Evolutionary conservation across 2,797 vertebrate genomes (phyloP), one percentile per base, ranked within the genome.

Genomic region (Acanthurus lineatus): DNA sequence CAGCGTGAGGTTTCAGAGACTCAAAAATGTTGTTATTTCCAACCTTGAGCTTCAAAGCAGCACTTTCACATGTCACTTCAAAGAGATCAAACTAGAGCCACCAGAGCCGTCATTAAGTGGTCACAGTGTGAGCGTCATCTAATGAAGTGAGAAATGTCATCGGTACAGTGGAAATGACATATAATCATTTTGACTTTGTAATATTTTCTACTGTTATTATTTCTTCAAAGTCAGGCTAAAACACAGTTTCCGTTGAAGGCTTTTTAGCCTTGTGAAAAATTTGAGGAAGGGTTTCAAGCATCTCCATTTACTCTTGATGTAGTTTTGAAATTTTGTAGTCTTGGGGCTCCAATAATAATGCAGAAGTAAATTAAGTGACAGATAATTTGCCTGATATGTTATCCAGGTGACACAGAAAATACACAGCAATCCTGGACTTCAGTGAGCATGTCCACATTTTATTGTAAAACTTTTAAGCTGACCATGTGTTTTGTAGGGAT

Each of bases 41-140:
- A 51, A 67, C 48, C 57, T 42, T 58, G 59, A 79, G 69, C 87
- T 82, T 91, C 85, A 90, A 90, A 91, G 83, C 71, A 1, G 6
- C 73, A 75, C 82, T 84, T 75, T 58, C 57, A 56, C 59, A 32
- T 32, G 57, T 83, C 72, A 66, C 83, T 76, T 83, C 71, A 86
- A 77, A 82, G 76, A 72, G 71, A 76, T 83, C 22, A 74, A 68
- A 71, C 76, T 58, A 69, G 69, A 75, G 42, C 68, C 79, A 79
- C 38, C 69, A 53, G 69, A 54, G 53, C 49, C 44, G 76, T 44
- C 47, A 4, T 63, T 84, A 48, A 81, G 62, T 51, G 68, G 45
- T 57, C 54, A 6, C 58, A 52, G 73, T 79, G 11, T 12, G 51
- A 76, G 72, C 52, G 57, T 54, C 49, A 8, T 54, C 25, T 67